Conservation (phyloP, 2,888 invertebrate genomes). For the Eupithecia dodoneata region DNA sequence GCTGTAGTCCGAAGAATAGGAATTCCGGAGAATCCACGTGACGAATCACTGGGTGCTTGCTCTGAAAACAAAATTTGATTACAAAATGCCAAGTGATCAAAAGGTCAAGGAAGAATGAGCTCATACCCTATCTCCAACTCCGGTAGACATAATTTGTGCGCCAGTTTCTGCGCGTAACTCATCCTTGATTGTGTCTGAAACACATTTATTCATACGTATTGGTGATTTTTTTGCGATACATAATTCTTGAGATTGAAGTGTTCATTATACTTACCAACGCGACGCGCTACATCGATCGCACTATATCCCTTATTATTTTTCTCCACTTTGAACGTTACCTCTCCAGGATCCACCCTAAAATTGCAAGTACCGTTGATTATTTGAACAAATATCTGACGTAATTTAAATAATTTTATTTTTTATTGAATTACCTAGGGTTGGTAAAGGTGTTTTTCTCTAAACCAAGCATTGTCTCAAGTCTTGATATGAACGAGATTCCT, state of each 20-base stretch:
- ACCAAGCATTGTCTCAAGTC: conserved; percentile 88
- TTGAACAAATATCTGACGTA: background rate
- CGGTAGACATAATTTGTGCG: conserved; percentile 88
- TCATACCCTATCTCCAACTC: conserved; percentile 91
- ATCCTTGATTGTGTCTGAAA: conserved; percentile 85
- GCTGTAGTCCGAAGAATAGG: conserved; percentile 63
- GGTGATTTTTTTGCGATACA: background rate
- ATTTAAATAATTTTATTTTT: background rate
- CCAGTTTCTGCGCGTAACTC: conserved; percentile 87
- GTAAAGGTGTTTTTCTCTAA: conserved; percentile 86
- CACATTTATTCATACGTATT: conserved; percentile 2
- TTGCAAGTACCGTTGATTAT: conserved; percentile 30
- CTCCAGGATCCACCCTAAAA: conserved; percentile 88
- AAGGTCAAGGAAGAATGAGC: background rate
- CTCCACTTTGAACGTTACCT: conserved; percentile 90
- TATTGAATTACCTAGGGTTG: conserved; percentile 82
- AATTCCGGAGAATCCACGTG: conserved; percentile 59
- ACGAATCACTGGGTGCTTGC: conserved; percentile 70
- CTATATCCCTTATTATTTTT: conserved; percentile 86
- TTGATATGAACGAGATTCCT: conserved; percentile 88
- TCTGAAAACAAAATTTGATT: conserved; percentile 54
- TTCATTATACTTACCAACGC: conserved; percentile 82
- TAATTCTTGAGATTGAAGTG: background rate
- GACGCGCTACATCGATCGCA: conserved; percentile 86
- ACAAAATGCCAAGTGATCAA: background rate